Conservation (phyloP, 2,797 vertebrate genomes). For the Furcifer pardalis region DNA sequence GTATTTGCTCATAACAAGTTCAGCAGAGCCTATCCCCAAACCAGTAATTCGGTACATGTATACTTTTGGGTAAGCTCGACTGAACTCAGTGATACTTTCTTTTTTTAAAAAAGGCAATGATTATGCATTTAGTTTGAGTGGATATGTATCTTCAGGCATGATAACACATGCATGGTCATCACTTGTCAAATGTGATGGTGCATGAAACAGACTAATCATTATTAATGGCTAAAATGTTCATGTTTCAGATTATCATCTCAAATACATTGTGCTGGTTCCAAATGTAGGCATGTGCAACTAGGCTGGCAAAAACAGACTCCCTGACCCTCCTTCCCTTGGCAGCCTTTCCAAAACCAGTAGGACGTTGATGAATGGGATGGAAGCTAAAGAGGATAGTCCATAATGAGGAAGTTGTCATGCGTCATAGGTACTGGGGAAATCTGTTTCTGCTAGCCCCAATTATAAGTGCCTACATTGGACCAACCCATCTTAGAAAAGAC, state of each 20-base stretch:
- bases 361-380: not conserved
- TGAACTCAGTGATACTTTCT: not conserved
- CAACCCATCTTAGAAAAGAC: not conserved
- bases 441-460: not conserved
- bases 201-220: not conserved
- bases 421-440: not conserved
- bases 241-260: not conserved
- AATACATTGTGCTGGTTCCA: not conserved
- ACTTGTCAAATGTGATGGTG: not conserved
- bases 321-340: not conserved
- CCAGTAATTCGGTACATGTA: not conserved
- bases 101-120: not conserved
- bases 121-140: not conserved
- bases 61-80: not conserved
- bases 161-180: not conserved
- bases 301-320: not conserved
- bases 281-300: not conserved
- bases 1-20: not conserved
- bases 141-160: not conserved
- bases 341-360: not conserved
- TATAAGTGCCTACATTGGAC: not conserved
- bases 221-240: not conserved
- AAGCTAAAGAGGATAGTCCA: not conserved
- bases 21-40: not conserved
- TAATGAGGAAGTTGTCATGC: not conserved